A percentile compares a stretch with the other conserved stretches of the same genome.
phyloP scores from a whole-genome alignment of 1,140 invertebrate species.

The Habropoda laboriosa region DNA sequence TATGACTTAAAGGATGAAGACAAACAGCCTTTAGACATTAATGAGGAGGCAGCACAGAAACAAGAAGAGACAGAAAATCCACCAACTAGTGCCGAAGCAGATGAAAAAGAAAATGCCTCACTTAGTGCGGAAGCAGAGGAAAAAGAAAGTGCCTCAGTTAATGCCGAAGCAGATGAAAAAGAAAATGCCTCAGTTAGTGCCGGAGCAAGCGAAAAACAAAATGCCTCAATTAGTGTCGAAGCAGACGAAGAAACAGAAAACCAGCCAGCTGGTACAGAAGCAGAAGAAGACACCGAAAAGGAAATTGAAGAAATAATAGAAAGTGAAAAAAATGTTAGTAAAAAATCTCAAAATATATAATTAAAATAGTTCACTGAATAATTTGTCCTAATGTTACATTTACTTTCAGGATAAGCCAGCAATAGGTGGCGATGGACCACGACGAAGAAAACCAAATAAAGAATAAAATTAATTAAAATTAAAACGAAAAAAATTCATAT shows the following conservation, averaged over 20 bases:
- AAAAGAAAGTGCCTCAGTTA: slow-evolving; percentile 48
- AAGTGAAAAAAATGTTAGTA: slow-evolving; percentile 64
- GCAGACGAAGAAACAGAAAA: slow-evolving; percentile 56
- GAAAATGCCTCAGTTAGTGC: too few relatives aligned
- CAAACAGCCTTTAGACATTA: slow-evolving; percentile 47
- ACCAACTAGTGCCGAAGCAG: too few relatives aligned
- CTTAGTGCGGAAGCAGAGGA: slow-evolving; percentile 65
- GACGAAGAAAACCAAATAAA: slow-evolving; percentile 80
- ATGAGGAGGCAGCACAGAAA: slow-evolving; percentile 29
- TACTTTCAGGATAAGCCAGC: slow-evolving; percentile 29
- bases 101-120: slow-evolving; percentile 51
- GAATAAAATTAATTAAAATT: slow-evolving; percentile 67
- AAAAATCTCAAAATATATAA: background rate
- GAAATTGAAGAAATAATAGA: slow-evolving; percentile 76
- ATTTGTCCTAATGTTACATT: background rate
- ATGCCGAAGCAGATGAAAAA: slow-evolving; percentile 61
- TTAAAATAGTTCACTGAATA: background rate
- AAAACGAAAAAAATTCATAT: slow-evolving; percentile 48
- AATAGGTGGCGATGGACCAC: slow-evolving; percentile 73
- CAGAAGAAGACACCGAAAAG: slow-evolving; percentile 43
- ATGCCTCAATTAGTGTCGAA: too few relatives aligned
- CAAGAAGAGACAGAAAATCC: slow-evolving; percentile 55
- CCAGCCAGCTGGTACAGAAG: slow-evolving; percentile 59
- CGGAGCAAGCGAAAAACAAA: too few relatives aligned
- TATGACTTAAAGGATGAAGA: slow-evolving; percentile 78